phyloP scores from a whole-genome alignment of 1,140 invertebrate species.

The Euglossa dilemma region DNA sequence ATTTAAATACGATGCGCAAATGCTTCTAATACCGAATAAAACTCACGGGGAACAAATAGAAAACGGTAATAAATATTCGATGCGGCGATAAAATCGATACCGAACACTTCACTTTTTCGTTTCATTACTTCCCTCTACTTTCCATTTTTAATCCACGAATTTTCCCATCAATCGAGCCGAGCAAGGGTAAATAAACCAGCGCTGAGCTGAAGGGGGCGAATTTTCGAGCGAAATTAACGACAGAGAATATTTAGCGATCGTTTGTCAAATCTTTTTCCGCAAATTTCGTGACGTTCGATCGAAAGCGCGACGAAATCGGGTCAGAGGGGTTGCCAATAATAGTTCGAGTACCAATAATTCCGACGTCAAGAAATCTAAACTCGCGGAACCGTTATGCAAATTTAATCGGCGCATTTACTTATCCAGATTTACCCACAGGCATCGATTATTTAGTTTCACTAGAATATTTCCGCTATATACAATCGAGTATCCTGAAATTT shows the following conservation, averaged over 20 bases:
- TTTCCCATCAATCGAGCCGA: too few relatives aligned
- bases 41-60: too few relatives aligned
- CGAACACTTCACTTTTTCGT: too few relatives aligned
- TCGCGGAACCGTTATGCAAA: background rate
- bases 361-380: constrained; percentile 22
- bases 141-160: too few relatives aligned
- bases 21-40: too few relatives aligned
- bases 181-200: too few relatives aligned
- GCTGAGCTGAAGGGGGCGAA: background rate
- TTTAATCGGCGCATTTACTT: constrained; percentile 17
- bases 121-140: too few relatives aligned
- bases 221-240: background rate
- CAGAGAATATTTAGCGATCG: background rate
- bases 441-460: background rate
- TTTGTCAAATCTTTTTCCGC: constrained; percentile 32
- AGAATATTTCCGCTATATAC: too few relatives aligned
- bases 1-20: too few relatives aligned
- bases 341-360: constrained; percentile 13
- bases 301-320: constrained; percentile 29
- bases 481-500: too few relatives aligned
- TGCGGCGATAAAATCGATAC: too few relatives aligned
- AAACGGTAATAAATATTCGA: too few relatives aligned
- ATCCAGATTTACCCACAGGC: background rate
- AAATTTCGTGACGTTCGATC: constrained; percentile 27
- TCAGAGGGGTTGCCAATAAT: constrained; percentile 33